phyloP scores from a whole-genome alignment of 2,888 invertebrate species.

The Acleris laterana region DNA sequence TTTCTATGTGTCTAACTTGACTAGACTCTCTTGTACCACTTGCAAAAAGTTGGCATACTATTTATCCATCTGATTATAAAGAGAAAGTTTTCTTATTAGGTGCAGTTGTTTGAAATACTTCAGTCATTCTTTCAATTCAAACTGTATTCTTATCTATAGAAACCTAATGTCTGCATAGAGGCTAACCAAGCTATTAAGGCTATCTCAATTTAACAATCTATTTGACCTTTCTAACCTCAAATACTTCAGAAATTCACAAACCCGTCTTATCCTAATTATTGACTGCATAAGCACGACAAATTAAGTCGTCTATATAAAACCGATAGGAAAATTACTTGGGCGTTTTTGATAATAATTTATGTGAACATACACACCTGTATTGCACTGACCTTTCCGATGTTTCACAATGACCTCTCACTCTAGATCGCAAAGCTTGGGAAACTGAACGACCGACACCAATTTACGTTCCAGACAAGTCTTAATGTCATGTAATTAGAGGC shows the following conservation, averaged over 20 bases:
- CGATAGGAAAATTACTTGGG: constrained; percentile 19
- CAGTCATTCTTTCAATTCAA: no score
- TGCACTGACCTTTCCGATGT: constrained; percentile 59
- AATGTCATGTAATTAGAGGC: constrained; percentile 20
- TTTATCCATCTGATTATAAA: no score
- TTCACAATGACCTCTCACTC: constrained; percentile 64
- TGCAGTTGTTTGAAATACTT: no score
- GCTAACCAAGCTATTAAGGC: no score
- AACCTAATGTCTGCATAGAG: no score
- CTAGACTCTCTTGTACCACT: no score
- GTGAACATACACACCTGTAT: constrained; percentile 35
- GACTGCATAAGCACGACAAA: constrained; percentile 14
- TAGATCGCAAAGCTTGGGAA: constrained; percentile 46
- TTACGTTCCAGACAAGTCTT: constrained; percentile 34
- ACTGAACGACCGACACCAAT: constrained; percentile 32
- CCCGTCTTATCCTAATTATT: neutral
- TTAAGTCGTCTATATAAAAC: constrained; percentile 9
- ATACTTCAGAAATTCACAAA: neutral
- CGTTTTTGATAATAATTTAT: constrained; percentile 33
- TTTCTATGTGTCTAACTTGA: no score
- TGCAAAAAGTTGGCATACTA: no score
- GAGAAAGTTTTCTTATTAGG: no score
- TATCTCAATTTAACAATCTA: no score
- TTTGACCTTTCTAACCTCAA: no score
- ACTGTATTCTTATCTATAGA: no score